Conservation (phyloP, 2,797 vertebrate genomes). For the Vespertilio murinus region DNA sequence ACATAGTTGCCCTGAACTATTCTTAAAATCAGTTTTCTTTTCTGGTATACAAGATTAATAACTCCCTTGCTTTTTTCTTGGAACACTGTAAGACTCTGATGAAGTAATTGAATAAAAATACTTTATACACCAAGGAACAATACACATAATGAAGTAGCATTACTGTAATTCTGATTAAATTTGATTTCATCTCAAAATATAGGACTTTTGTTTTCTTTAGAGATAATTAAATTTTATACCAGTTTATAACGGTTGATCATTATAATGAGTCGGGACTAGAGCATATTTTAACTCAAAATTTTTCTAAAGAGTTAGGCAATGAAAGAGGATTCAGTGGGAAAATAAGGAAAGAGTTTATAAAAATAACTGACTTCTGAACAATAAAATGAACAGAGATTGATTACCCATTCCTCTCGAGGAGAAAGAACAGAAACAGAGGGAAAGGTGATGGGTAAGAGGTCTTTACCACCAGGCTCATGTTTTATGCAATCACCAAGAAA, state of each 20-base stretch:
- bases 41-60: not conserved
- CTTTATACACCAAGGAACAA: not conserved
- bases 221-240: conserved; percentile 27
- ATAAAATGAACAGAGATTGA: not conserved
- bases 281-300: conserved; percentile 18
- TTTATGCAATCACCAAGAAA: not conserved
- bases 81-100: not conserved
- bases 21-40: not conserved
- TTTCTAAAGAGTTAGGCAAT: not conserved
- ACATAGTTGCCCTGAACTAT: not conserved
- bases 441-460: not conserved
- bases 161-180: not conserved
- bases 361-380: conserved; percentile 20
- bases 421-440: not conserved
- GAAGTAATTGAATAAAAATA: conserved; percentile 3
- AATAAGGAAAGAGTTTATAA: not conserved
- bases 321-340: not conserved
- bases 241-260: not conserved
- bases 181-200: conserved; percentile 15
- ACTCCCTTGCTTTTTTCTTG: not conserved
- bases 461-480: not conserved
- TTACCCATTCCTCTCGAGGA: not conserved
- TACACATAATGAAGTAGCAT: not conserved
- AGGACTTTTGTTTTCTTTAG: not conserved
- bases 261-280: not conserved